Evolutionary conservation across 2,888 invertebrate genomes (phyloP).

Genomic region (Himalopsyche anomala): DNA sequence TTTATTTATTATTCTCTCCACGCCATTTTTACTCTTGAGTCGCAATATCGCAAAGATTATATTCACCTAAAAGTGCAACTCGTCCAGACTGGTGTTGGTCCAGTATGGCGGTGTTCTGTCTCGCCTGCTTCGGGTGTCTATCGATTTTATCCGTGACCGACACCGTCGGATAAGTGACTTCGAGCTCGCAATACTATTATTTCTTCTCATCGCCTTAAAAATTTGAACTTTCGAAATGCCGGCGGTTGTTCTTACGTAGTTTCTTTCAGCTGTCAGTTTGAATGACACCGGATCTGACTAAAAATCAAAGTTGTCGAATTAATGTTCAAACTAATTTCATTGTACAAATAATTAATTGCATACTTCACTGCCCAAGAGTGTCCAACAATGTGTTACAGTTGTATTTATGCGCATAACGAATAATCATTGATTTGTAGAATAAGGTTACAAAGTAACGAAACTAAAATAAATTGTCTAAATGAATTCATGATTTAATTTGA

Average conservation of each 20-base stretch:
- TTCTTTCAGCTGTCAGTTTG: conserved; percentile 40
- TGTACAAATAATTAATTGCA: too few species aligned
- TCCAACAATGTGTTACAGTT: too few species aligned
- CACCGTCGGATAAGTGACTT: conserved; percentile 32
- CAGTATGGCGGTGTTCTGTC: conserved; percentile 47
- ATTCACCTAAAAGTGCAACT: conserved; percentile 35
- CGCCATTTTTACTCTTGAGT: conserved; percentile 18
- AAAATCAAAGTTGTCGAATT: neutral
- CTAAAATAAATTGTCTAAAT: too few species aligned
- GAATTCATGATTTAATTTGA: too few species aligned
- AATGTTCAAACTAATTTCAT: too few species aligned
- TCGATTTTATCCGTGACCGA: conserved; percentile 49
- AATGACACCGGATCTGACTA: neutral
- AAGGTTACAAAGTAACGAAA: too few species aligned
- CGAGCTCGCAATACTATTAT: neutral
- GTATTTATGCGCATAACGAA: too few species aligned
- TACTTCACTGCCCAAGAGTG: too few species aligned
- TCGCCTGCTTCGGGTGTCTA: conserved; percentile 17
- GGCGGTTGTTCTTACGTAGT: neutral
- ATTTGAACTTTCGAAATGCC: neutral
- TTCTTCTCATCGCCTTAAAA: neutral
- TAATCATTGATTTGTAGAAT: too few species aligned
- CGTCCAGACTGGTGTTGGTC: conserved; percentile 7
- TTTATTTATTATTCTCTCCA: neutral
- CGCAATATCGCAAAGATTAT: neutral